Evolutionary conservation across 1,140 invertebrate species (phyloP), one percentile per base, ranked within the genome.

Genomic region (Lamellibrachia luymesi): DNA sequence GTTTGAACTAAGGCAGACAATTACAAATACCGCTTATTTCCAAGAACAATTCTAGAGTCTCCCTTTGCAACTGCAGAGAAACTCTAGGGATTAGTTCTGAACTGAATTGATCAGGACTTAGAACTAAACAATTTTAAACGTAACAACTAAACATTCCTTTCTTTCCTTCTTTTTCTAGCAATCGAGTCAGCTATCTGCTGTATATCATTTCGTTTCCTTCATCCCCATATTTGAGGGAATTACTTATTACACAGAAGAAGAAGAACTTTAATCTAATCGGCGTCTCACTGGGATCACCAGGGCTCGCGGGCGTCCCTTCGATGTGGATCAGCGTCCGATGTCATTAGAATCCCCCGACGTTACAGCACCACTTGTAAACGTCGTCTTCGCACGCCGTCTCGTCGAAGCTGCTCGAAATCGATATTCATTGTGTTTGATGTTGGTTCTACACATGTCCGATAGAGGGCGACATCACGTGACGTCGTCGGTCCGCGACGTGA

Each of bases 261-360:
- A 80, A 80, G 64, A 80, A 80, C 64, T 80, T 80, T 80, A 80
- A 80, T 80, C 64, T 80, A 80, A 80, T 80, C 64, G 64, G 13
- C 13, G 64, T 80, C 64, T 80, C 64, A 80, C 64, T 22, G 25
- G 64, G 64, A 10, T 80, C 64, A 22, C 13, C 0, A 22, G 13
- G 64, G 8, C 64, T 22, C 64, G 64, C 64, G 64, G 64, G 8
- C 64, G 64, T 80, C 64, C 64, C 64, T 10, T 80, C 64, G 64
- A 22, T 80, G 13, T 22, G 64, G 17, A 80, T 80, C 4, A 80
- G 64, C 64, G 64, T 80, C 6, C 64, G 64, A 80, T 80, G 64
- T 80, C 64, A 80, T 80, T 80, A 80, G 25, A 80, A 4, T 80
- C 8, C 13, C 2, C 64, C 64, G 64, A 80, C 64, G 64, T 80